These are phyloP conservation scores for Caiman crocodilus DNA, from an alignment of 2,797 vertebrate genomes.

Conservation along the genomic window DNA sequence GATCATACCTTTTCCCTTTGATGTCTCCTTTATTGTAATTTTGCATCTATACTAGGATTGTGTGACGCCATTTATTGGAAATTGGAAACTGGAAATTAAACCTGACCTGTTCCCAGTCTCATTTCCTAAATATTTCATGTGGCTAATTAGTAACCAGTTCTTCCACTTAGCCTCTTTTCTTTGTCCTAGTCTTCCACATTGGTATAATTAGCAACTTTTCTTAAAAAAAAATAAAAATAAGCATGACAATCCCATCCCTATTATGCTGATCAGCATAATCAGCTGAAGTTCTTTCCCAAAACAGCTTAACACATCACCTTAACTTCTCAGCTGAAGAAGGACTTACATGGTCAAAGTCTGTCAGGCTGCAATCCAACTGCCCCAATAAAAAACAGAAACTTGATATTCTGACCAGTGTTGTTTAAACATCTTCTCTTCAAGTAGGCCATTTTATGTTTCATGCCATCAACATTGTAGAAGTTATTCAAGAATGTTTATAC, in stretches of 20 bases:
- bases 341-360: slow-evolving; percentile 20
- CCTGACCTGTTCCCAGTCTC: background rate
- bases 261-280: background rate
- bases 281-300: slow-evolving; percentile 30
- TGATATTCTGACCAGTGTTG: background rate
- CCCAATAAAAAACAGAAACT: slow-evolving; percentile 12
- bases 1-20: background rate
- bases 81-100: background rate
- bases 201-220: background rate
- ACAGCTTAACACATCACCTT: slow-evolving; percentile 5
- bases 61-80: background rate
- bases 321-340: slow-evolving; percentile 18
- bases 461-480: slow-evolving; percentile 26
- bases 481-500: background rate
- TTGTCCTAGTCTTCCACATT: background rate
- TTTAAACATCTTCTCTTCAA: background rate
- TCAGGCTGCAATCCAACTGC: slow-evolving; percentile 27
- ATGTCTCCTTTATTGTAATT: background rate
- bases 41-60: background rate
- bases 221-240: background rate
- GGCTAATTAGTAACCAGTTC: background rate
- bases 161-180: background rate
- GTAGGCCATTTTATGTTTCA: slow-evolving; percentile 11
- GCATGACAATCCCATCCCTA: background rate
- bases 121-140: slow-evolving; percentile 6